Conservation (phyloP, 2,888 invertebrate species). For the Drosophila pseudotalamancana region DNA sequence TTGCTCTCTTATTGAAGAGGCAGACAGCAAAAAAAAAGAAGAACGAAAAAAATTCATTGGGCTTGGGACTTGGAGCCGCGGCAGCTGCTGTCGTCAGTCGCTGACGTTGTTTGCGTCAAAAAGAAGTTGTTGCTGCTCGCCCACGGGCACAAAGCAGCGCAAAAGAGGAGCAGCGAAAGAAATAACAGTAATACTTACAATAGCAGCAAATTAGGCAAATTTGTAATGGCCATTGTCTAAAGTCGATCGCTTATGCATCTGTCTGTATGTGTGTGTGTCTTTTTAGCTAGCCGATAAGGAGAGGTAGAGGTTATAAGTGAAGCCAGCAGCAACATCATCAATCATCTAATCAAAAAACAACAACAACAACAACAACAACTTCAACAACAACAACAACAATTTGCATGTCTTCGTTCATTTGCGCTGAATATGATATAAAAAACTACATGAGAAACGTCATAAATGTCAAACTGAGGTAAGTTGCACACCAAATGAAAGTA, state of each 20-base stretch:
- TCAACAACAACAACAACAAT: conserved; percentile 46
- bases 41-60: conserved; percentile 3
- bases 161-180: conserved; percentile 3
- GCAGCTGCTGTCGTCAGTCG: conserved; percentile 71
- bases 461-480: conserved; percentile 82
- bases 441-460: conserved; percentile 78
- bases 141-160: conserved; percentile 4
- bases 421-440: conserved; percentile 79
- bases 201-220: not conserved
- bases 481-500: conserved; percentile 12
- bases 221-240: not conserved
- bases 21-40: conserved; percentile 7
- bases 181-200: not conserved
- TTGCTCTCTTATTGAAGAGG: conserved; percentile 9
- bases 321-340: conserved; percentile 2
- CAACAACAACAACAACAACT: conserved; percentile 33
- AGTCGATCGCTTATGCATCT: not conserved
- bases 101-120: conserved; percentile 66
- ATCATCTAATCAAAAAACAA: conserved; percentile 9
- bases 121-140: conserved; percentile 61
- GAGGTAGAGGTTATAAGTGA: conserved; percentile 11
- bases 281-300: conserved; percentile 28
- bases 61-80: conserved; percentile 38
- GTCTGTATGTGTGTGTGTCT: conserved; percentile 26
- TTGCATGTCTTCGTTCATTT: conserved; percentile 80